Evolutionary conservation across 2,797 vertebrate genomes (phyloP).

Genomic region (Pseudocheirus occidentalis): DNA sequence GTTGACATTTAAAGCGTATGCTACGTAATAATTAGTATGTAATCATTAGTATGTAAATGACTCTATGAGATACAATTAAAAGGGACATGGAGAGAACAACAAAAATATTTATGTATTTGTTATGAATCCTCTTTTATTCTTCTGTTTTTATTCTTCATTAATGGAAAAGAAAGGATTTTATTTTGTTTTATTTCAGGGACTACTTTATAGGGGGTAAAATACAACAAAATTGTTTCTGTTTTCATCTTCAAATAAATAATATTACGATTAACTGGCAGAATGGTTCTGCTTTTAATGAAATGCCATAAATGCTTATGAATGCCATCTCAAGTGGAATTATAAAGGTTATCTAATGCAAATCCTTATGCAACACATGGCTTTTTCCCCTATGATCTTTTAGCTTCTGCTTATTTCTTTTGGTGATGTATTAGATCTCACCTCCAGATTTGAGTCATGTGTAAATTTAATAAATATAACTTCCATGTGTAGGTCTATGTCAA

Average conservation of each 20-base stretch:
- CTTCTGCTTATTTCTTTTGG: not conserved
- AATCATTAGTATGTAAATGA: not conserved
- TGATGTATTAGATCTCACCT: not conserved
- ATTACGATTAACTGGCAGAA: not conserved
- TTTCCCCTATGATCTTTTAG: not conserved
- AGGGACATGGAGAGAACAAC: not conserved
- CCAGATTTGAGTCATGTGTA: not conserved
- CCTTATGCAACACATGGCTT: not conserved
- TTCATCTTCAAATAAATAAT: not conserved
- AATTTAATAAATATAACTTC: not conserved
- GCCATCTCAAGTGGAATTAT: not conserved
- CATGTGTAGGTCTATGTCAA: not conserved
- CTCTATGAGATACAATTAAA: not conserved
- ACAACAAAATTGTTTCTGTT: not conserved
- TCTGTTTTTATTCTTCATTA: not conserved
- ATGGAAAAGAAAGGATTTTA: not conserved
- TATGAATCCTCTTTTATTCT: not conserved
- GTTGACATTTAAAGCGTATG: not conserved
- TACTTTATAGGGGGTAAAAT: not conserved
- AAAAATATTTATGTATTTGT: not conserved
- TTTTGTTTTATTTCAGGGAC: not conserved
- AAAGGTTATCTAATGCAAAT: not conserved
- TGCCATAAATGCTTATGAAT: not conserved
- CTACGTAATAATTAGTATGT: not conserved
- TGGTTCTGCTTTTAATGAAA: not conserved